phyloP scores from a whole-genome alignment of 2,888 invertebrate genomes.

The Agrotis segetum region DNA sequence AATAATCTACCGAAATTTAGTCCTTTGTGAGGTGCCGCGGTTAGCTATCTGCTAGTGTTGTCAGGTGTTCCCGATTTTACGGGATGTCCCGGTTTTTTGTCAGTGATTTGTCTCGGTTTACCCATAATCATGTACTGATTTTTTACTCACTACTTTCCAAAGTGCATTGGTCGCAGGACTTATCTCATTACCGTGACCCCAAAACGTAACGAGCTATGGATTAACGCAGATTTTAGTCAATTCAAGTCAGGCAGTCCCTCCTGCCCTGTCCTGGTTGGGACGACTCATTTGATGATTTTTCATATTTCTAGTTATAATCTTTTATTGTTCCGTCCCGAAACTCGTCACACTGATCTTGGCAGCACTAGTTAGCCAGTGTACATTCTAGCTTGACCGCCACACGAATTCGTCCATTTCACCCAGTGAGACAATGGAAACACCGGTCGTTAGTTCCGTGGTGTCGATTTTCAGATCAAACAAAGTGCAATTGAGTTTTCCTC shows the following conservation, averaged over 20 bases:
- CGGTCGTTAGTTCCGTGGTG: background rate
- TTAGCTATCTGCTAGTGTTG: background rate
- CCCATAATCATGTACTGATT: background rate
- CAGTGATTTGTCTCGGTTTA: too few relatives aligned
- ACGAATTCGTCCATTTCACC: slow-evolving; percentile 11
- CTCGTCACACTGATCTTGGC: background rate
- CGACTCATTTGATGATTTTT: too few relatives aligned
- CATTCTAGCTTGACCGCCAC: slow-evolving; percentile 24
- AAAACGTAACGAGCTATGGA: too few relatives aligned
- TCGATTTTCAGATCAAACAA: slow-evolving; percentile 29
- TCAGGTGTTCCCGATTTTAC: background rate
- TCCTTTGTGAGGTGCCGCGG: slow-evolving; percentile 34
- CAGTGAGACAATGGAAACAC: slow-evolving; percentile 5
- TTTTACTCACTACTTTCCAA: background rate
- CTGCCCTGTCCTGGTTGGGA: too few relatives aligned
- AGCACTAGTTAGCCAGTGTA: slow-evolving; percentile 17
- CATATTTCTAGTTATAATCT: background rate
- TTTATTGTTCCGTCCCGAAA: background rate
- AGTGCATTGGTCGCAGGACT: background rate
- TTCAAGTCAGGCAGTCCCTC: too few relatives aligned
- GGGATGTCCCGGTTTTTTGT: background rate
- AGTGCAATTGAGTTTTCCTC: slow-evolving; percentile 16
- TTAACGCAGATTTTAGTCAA: too few relatives aligned
- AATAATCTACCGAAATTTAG: slow-evolving; percentile 39
- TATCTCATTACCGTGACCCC: too few relatives aligned